Conservation (phyloP, 2,113 vertebrate genomes). For the Odobenus rosmarus region DNA sequence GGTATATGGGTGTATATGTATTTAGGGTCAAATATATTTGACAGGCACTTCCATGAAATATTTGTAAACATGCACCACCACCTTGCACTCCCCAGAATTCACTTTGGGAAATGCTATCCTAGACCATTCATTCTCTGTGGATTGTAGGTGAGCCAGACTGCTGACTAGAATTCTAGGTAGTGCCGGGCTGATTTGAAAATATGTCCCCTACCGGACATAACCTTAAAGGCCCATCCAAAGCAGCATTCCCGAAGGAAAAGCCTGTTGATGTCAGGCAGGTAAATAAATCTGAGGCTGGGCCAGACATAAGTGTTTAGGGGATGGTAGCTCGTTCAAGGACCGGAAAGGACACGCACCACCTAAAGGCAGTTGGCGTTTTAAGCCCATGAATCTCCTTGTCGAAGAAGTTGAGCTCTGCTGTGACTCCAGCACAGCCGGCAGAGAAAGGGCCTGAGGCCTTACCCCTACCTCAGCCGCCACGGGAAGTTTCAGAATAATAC, state of each 20-base stretch:
- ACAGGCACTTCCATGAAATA: not conserved
- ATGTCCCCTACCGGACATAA: not conserved
- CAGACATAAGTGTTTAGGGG: not conserved
- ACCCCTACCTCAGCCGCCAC: not conserved
- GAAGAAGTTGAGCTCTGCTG: not conserved
- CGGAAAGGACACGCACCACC: not conserved
- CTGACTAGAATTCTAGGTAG: not conserved
- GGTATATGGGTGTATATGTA: not conserved
- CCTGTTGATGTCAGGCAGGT: not conserved
- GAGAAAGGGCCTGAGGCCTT: not conserved
- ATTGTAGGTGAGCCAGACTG: not conserved
- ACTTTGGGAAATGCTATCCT: not conserved
- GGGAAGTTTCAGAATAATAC: not conserved
- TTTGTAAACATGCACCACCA: not conserved
- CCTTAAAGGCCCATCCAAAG: not conserved
- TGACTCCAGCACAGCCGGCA: not conserved
- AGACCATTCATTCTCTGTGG: not conserved
- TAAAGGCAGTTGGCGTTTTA: not conserved
- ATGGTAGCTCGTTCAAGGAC: not conserved
- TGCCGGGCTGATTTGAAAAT: not conserved
- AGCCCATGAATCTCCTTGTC: not conserved
- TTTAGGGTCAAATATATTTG: not conserved
- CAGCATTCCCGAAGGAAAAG: not conserved
- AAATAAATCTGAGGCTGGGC: not conserved
- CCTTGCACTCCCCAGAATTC: not conserved